Conservation (phyloP, 1,140 invertebrate species). For the Zaprionus ghesquierei region DNA sequence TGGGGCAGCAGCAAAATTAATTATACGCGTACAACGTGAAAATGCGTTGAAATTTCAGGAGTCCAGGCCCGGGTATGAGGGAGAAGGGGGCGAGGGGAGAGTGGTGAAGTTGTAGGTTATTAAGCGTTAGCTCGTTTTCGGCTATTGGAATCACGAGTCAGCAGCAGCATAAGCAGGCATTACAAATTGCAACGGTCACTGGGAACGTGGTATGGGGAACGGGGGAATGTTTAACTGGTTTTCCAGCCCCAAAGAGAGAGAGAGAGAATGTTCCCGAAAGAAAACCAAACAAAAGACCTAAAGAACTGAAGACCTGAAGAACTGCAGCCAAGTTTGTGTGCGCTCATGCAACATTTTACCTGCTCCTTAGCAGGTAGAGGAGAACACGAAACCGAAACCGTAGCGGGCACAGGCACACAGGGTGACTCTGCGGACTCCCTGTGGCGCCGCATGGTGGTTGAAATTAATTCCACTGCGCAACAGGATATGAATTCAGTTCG, state of each 20-base stretch:
- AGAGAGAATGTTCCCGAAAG: slow-evolving; percentile 33
- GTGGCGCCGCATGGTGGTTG: slow-evolving; percentile 61
- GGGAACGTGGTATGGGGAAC: neutral
- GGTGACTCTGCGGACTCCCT: slow-evolving; percentile 44
- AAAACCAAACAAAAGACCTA: slow-evolving; percentile 17
- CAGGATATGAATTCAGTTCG: slow-evolving; percentile 56
- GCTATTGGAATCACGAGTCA: slow-evolving; percentile 38
- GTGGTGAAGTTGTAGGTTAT: slow-evolving; percentile 27
- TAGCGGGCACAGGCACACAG: neutral
- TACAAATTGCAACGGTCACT: slow-evolving; percentile 60
- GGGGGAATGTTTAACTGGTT: slow-evolving; percentile 44
- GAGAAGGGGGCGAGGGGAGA: neutral
- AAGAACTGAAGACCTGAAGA: slow-evolving; percentile 2
- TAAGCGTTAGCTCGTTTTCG: slow-evolving; percentile 46
- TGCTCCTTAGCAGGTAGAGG: slow-evolving; percentile 34
- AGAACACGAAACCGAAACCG: neutral
- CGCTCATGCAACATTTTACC: slow-evolving; percentile 17
- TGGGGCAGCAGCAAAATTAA: slow-evolving; percentile 58
- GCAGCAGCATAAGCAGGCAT: slow-evolving; percentile 61
- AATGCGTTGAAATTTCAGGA: slow-evolving; percentile 62
- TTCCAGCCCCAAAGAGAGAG: slow-evolving; percentile 35
- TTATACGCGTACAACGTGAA: slow-evolving; percentile 60
- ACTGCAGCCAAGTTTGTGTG: neutral
- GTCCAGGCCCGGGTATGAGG: neutral
- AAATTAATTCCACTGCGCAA: slow-evolving; percentile 72